phyloP scores from a whole-genome alignment of 1,140 invertebrate genomes.

The Drosophila subobscura region DNA sequence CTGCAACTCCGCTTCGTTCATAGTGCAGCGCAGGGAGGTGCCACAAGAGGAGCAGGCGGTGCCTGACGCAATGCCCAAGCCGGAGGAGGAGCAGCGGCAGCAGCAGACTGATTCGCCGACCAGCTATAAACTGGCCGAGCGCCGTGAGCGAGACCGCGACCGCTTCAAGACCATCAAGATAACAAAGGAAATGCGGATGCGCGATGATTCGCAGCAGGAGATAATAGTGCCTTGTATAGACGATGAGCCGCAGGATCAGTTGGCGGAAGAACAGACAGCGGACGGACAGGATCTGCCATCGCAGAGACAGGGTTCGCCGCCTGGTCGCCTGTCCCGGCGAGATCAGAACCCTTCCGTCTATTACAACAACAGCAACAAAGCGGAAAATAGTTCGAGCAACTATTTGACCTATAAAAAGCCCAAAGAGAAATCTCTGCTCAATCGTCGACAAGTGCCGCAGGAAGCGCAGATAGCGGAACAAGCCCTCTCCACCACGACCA shows the following conservation, averaged over 20 bases:
- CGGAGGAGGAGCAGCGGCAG: slow-evolving; percentile 12
- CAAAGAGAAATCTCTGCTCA: slow-evolving; percentile 57
- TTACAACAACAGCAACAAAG: slow-evolving; percentile 38
- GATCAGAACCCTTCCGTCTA: slow-evolving; percentile 36
- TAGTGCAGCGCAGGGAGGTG: slow-evolving; percentile 60
- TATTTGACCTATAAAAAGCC: slow-evolving; percentile 79
- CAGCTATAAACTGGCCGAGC: slow-evolving; percentile 65
- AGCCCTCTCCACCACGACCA: background rate
- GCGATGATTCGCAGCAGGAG: slow-evolving; percentile 23
- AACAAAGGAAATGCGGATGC: slow-evolving; percentile 57
- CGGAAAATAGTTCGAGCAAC: slow-evolving; percentile 33
- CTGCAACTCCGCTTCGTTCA: slow-evolving; percentile 72
- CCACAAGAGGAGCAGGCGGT: slow-evolving; percentile 5
- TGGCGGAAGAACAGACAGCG: slow-evolving; percentile 30
- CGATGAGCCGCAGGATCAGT: slow-evolving; percentile 48
- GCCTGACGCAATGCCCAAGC: slow-evolving; percentile 29
- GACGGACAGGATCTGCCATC: background rate
- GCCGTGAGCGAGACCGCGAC: slow-evolving; percentile 74
- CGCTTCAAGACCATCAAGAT: slow-evolving; percentile 83
- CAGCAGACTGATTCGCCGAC: slow-evolving; percentile 39
- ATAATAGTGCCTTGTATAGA: slow-evolving; percentile 73
- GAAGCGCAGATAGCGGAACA: slow-evolving; percentile 9
- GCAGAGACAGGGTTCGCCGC: slow-evolving; percentile 32
- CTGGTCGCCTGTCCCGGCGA: slow-evolving; percentile 55
- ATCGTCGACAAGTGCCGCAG: slow-evolving; percentile 44